Base-by-base conservation (phyloP, 2,113 vertebrate species). In the Lasiurus cinereus region DNA sequence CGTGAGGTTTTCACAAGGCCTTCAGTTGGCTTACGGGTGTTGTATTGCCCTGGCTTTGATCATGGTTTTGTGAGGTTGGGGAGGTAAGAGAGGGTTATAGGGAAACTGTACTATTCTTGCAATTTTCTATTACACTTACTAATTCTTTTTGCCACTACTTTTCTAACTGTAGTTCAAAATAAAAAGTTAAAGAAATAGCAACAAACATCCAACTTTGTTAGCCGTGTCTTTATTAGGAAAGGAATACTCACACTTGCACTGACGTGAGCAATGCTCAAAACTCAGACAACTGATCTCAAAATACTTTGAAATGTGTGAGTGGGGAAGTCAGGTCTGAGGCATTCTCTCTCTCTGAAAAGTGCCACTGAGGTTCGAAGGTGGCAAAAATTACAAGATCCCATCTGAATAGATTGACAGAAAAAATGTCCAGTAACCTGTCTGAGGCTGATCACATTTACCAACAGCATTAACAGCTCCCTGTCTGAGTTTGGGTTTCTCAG, bases 121-220 rank as follows among this genome's bases (percentile, higher is more conserved):
- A 83, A 67, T 22, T 87, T 90, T 72, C 56, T 73, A 14, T 48
- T 24, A 50, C 0, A 1, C 62, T 77, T 48, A n/a, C 43, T 64
- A 72, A 9, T 62, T 83, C 15, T n/a, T 72, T 84, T 22, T 50
- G 70, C 36, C 69, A 74, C 48, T 70, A 22, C 36, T 88, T 95
- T 67, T 83, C 62, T 86, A 77, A 77, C 90, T 64, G 50, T 87
- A 76, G 27, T 43, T 76, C 50, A 59, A 59, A 87, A 48, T 83
- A 56, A 27, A 59, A 86, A 86, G 48, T 59, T 72, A 70, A 48
- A 74, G 31, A 70, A 77, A 76, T 2, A 73, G 33, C 7, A 90
- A 21, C 50, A 46, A 64, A 64, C 24, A 5, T 54, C 9, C 43
- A 24, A 79, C 27, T 59, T 84, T 82, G 43, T 33, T 36, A 90